Evolutionary conservation across 1,140 invertebrate genomes (phyloP).

Genomic region (Hylaeus volcanicus): DNA sequence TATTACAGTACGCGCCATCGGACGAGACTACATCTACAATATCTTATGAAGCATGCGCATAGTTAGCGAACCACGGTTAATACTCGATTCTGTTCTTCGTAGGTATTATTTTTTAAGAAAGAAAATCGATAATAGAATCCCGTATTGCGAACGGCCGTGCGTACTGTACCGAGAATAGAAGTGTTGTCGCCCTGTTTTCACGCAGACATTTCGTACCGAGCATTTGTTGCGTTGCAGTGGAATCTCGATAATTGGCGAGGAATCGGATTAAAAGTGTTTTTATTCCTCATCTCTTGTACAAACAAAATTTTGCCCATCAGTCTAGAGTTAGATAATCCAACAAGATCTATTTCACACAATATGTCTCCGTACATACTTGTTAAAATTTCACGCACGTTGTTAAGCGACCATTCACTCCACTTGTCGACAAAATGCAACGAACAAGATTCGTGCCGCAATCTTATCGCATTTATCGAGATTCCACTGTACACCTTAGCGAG

Average conservation of each 20-base stretch:
- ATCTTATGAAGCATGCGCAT: conserved; percentile 20
- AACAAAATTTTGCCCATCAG: no score
- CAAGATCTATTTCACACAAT: no score
- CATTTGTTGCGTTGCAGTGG: conserved; percentile 15
- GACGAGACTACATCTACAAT: conserved; percentile 2
- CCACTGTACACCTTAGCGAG: not conserved
- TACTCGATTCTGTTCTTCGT: conserved; percentile 40
- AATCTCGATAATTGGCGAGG: no score
- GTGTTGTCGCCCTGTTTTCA: conserved; percentile 17
- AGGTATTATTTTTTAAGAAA: conserved; percentile 43
- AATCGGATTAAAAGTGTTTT: no score
- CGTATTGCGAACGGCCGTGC: conserved; percentile 24
- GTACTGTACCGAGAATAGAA: conserved; percentile 18
- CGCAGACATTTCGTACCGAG: conserved; percentile 32
- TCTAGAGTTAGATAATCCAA: no score
- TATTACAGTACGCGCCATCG: conserved; percentile 39
- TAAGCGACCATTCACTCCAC: no score
- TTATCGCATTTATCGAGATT: no score
- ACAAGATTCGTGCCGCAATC: no score
- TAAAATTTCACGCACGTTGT: no score
- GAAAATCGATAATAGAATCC: conserved; percentile 14
- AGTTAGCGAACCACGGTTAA: conserved; percentile 34
- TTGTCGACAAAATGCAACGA: no score
- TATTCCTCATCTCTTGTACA: no score
- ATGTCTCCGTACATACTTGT: no score